Evolutionary conservation across 2,113 vertebrate species (phyloP).

Genomic region (Telmatochromis sp.): DNA sequence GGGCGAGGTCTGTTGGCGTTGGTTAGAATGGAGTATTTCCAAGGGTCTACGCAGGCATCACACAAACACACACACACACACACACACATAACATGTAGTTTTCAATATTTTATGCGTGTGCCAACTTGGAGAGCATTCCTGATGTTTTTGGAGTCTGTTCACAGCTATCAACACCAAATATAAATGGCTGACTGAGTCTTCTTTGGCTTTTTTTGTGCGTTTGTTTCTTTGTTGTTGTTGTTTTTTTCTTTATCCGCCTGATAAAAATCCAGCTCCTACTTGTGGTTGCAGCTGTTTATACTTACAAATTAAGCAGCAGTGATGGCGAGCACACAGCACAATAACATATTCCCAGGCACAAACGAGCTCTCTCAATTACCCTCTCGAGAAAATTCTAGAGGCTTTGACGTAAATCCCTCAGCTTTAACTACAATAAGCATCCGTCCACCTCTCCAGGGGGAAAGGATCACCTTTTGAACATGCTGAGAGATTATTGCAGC

Average conservation of each 20-base stretch:
- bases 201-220: background rate
- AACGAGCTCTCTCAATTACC: slow-evolving; percentile 37
- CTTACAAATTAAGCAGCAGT: slow-evolving; percentile 12
- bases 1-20: background rate
- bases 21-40: background rate
- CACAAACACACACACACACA: background rate
- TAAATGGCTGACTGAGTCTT: background rate
- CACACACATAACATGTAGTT: background rate
- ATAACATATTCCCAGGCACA: background rate
- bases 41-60: background rate
- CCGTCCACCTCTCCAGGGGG: background rate
- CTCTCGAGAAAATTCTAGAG: slow-evolving; percentile 22
- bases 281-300: slow-evolving; percentile 11
- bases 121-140: background rate
- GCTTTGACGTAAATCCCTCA: slow-evolving; percentile 39
- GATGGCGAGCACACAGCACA: background rate
- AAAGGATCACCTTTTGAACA: slow-evolving; percentile 8
- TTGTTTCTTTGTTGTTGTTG: background rate
- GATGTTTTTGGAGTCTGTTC: background rate
- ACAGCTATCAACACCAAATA: background rate
- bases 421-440: slow-evolving; percentile 19
- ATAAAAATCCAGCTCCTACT: slow-evolving; percentile 4
- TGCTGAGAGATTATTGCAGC: slow-evolving; percentile 25
- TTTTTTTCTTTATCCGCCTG: background rate
- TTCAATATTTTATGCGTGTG: background rate